Base-by-base conservation (phyloP, 2,888 invertebrate genomes). In the Rhopalosiphum nymphaeae region DNA sequence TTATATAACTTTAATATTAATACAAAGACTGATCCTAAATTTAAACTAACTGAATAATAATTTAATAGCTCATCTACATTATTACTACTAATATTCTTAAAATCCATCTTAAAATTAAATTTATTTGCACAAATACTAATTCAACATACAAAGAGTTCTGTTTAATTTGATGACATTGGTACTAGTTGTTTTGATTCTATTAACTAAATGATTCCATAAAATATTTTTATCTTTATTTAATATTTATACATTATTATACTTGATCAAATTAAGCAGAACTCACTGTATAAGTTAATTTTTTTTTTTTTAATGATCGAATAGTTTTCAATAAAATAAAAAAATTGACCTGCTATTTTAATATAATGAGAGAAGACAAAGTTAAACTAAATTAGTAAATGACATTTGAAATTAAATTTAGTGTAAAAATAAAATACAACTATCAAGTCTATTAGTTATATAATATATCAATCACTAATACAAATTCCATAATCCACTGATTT, bases 1-100 rank as follows among this genome's bases (percentile, higher is more conserved):
- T 46, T 46, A 46, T 46, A 0, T 29, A 91, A 93, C 42, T 42
- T 57, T 25, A 7, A 94, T 88, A 91, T 42, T 92, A 84, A 44
- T 16, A 11, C 29, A 44, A 3, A 85, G 61, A 49, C 11, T 26
- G n/a, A 57, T 56, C 3, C 44, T 36, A 53, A 36, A 36, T 78
- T 36, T 36, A n/a, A 67, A 67, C 16, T 36, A 7, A 67, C 16
- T 67, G 36, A 36, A 5, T 67, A 67, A 67, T 67, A 13, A 61
- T 26, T 61, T n/a, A 61, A 67, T 67, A 67, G 53, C 5, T 11
- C n/a, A n/a, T n/a, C n/a, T 67, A n/a, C n/a, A n/a, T 78, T 36
- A 36, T 9, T 21, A 36, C 78, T 10, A 21, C 11, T 36, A 7
- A 36, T 36, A 78, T 36, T 78, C 21, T 21, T 78, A 36, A 67